Percentiles rank a stretch among this genome's conserved stretches.
phyloP scores from a whole-genome alignment of 2,113 vertebrate genomes.

The Pungitius pungitius region DNA sequence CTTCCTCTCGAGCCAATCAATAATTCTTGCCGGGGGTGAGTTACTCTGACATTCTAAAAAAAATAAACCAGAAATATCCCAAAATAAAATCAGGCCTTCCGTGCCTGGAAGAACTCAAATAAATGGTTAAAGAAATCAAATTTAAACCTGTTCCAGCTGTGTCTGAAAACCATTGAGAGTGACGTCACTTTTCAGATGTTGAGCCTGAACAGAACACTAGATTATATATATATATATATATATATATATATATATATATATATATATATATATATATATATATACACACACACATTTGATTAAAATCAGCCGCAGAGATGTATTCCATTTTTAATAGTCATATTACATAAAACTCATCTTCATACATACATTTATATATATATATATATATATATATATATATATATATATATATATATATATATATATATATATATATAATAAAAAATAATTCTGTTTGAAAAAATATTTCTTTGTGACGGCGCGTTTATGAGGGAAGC shows the following conservation, averaged over 20 bases:
- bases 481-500: neutral
- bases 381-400: slow-evolving; percentile 5
- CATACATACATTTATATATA: slow-evolving; percentile 18
- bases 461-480: slow-evolving; percentile 59
- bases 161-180: too few species aligned
- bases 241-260: too few species aligned
- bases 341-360: slow-evolving; percentile 24
- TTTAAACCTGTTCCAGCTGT: too few species aligned
- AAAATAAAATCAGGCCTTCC: neutral
- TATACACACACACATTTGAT: too few species aligned
- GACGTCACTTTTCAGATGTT: too few species aligned
- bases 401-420: slow-evolving; percentile 11
- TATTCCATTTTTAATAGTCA: slow-evolving; percentile 33
- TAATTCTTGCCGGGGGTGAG: neutral
- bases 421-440: neutral
- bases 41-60: neutral
- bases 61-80: neutral
- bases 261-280: too few species aligned
- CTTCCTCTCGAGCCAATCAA: neutral
- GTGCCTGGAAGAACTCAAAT: neutral
- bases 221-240: too few species aligned
- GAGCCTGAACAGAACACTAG: too few species aligned
- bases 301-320: neutral
- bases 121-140: too few species aligned
- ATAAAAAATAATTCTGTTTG: slow-evolving; percentile 25